These are phyloP conservation scores for Sula dactylatra DNA, from an alignment of 2,113 vertebrate genomes.

Conservation along the genomic window DNA sequence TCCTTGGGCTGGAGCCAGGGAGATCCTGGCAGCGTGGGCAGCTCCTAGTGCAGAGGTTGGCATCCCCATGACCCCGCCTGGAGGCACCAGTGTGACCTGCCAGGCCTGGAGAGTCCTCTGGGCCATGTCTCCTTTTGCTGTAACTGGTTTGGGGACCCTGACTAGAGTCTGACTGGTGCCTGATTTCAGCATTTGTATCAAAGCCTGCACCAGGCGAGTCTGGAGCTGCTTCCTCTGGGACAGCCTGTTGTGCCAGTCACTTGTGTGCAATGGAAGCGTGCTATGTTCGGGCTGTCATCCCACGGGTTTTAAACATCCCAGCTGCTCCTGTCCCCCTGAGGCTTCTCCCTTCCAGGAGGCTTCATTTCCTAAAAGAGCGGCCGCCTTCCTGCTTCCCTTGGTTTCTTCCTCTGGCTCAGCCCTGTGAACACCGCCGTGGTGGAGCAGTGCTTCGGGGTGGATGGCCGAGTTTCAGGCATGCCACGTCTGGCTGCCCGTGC, in stretches of 20 bases:
- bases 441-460: background rate
- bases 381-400: background rate
- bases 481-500: accelerated
- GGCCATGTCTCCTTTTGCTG: background rate
- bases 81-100: background rate
- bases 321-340: background rate
- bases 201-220: background rate
- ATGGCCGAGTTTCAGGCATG: accelerated
- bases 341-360: background rate
- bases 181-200: background rate
- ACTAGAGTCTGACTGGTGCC: background rate
- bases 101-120: background rate
- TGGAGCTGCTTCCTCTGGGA: background rate
- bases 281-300: background rate
- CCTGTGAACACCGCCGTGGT: accelerated
- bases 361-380: background rate
- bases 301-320: background rate
- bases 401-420: background rate
- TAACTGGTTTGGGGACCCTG: background rate
- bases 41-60: background rate
- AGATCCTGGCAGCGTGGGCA: background rate
- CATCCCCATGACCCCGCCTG: background rate
- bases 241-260: accelerated
- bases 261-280: background rate
- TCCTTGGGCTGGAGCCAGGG: background rate